These are phyloP conservation scores for Taphrorychus bicolor DNA, from an alignment of 2,888 invertebrate species.

Conservation along the genomic window DNA sequence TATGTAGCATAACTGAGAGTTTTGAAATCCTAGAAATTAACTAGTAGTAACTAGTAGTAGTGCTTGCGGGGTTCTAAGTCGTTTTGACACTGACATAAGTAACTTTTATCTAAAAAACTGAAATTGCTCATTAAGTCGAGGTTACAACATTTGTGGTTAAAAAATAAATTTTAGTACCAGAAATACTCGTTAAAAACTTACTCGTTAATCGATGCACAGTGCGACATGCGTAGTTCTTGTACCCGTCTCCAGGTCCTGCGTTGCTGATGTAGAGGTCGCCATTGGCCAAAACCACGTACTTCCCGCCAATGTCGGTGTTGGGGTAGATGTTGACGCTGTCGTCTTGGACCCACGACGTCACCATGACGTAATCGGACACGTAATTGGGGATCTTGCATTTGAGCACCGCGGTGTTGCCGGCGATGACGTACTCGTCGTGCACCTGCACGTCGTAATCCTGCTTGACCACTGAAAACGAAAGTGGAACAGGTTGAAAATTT, in stretches of 20 bases:
- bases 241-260: conserved; percentile 79
- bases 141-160: background rate
- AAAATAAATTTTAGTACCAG: background rate
- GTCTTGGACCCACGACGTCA: conserved; percentile 85
- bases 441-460: conserved; percentile 89
- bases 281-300: conserved; percentile 79
- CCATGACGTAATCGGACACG: conserved; percentile 86
- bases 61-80: no score
- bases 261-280: conserved; percentile 86
- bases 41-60: no score
- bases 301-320: conserved; percentile 75
- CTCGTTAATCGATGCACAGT: conserved; percentile 82
- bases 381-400: conserved; percentile 89
- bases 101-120: no score
- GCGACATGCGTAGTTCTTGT: conserved; percentile 81
- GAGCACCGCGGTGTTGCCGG: conserved; percentile 89
- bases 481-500: background rate
- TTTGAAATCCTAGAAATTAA: no score
- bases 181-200: conserved; percentile 67
- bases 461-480: conserved; percentile 70
- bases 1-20: no score
- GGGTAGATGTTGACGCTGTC: conserved; percentile 81
- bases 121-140: no score
- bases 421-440: conserved; percentile 89
- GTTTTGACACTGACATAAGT: no score